Evolutionary conservation across 2,797 vertebrate genomes (phyloP).

Genomic region (Malurus splendens): DNA sequence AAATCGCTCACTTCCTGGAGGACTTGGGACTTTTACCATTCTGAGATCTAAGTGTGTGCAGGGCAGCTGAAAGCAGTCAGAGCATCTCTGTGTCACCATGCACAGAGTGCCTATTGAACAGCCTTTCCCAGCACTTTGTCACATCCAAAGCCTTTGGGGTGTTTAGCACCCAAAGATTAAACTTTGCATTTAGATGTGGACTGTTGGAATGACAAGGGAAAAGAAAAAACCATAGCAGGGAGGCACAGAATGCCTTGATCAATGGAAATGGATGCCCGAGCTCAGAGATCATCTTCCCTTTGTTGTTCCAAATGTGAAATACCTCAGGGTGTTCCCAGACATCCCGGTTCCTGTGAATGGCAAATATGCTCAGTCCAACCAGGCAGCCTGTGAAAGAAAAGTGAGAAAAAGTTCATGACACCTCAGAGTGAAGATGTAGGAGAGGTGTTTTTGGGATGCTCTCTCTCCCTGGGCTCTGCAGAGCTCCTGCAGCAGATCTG

Average conservation of each 20-base stretch:
- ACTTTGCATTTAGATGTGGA: background rate
- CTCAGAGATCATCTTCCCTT: background rate
- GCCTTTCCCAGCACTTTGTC: background rate
- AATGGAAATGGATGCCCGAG: background rate
- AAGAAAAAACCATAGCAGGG: background rate
- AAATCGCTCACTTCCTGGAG: background rate
- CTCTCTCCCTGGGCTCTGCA: background rate
- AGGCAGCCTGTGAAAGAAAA: conserved; percentile 13
- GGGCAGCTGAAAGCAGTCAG: background rate
- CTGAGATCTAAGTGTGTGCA: background rate
- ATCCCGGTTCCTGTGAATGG: conserved; percentile 61
- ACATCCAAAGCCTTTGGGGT: background rate
- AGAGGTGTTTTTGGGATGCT: background rate
- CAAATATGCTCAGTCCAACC: conserved; percentile 40
- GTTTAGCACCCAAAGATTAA: background rate
- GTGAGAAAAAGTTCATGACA: background rate
- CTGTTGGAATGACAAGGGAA: background rate
- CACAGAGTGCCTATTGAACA: background rate
- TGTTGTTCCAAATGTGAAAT: background rate
- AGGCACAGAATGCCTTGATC: background rate
- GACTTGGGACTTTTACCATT: background rate
- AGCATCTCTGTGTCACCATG: background rate
- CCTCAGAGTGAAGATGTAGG: background rate
- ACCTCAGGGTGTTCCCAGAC: conserved; percentile 71
- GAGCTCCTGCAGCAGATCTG: background rate